Evolutionary conservation across 53 echinoderm and acorn worm species (phyloP).

Genomic region (Stichopus horrens): DNA sequence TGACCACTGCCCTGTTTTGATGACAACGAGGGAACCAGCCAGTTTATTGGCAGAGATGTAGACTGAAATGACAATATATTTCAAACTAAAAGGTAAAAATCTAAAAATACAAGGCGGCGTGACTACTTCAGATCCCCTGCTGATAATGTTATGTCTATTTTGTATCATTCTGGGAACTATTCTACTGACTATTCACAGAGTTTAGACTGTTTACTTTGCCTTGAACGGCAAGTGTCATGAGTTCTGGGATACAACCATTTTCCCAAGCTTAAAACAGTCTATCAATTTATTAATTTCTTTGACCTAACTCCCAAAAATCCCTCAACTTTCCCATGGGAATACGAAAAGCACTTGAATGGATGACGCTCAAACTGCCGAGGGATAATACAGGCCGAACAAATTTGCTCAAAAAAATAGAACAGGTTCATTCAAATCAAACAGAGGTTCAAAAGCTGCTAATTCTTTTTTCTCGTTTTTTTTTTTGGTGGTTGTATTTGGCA

Average conservation of each 20-base stretch:
- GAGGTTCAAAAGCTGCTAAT: background rate
- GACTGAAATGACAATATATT: too few species aligned
- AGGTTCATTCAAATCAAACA: background rate
- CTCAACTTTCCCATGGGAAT: constrained; percentile 28
- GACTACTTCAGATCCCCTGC: too few species aligned
- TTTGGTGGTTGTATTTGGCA: background rate
- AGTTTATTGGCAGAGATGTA: too few species aligned
- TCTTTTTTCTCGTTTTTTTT: background rate
- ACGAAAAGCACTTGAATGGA: background rate
- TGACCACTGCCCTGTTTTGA: too few species aligned
- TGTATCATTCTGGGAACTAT: too few species aligned
- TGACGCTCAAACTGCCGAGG: background rate
- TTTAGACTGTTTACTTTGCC: too few species aligned
- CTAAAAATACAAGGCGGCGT: too few species aligned
- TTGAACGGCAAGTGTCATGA: background rate
- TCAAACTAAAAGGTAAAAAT: too few species aligned
- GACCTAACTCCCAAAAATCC: background rate
- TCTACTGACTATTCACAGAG: too few species aligned
- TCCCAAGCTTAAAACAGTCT: background rate
- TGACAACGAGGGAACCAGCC: too few species aligned
- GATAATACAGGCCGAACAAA: background rate
- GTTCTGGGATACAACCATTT: background rate
- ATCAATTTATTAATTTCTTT: background rate
- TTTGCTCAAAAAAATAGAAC: background rate
- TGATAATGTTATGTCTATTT: too few species aligned